Evolutionary conservation across 2,888 invertebrate species (phyloP).

Genomic region (Phymatocera aterrima): DNA sequence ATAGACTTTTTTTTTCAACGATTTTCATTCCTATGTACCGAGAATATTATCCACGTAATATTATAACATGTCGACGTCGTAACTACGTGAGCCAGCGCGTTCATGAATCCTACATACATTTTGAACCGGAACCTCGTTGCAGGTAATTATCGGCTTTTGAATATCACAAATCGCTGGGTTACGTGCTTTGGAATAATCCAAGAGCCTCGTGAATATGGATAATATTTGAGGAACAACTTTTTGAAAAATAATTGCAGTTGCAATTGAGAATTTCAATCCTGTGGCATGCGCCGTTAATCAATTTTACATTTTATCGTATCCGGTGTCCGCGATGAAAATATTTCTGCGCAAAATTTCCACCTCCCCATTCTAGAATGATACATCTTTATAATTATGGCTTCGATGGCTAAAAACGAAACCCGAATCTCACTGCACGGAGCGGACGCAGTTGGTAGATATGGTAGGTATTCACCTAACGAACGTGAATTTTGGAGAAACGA

Average conservation of each 20-base stretch:
- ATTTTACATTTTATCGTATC: too few relatives aligned
- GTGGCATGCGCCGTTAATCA: too few relatives aligned
- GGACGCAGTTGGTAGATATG: too few relatives aligned
- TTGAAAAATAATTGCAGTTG: neutral
- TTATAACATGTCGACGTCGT: neutral
- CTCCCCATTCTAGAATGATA: too few relatives aligned
- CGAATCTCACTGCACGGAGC: too few relatives aligned
- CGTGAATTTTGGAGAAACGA: neutral
- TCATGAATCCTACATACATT: neutral
- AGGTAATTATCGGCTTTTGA: neutral
- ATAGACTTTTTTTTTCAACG: neutral
- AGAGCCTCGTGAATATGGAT: neutral
- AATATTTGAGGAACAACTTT: neutral
- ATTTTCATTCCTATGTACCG: too few relatives aligned
- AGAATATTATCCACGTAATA: conserved; percentile 62
- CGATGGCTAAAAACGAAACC: too few relatives aligned
- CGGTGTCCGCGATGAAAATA: too few relatives aligned
- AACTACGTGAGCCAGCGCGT: conserved; percentile 43
- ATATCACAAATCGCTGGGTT: neutral
- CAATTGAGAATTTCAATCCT: too few relatives aligned
- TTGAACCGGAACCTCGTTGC: neutral
- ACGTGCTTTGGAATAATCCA: neutral
- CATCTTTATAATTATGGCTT: too few relatives aligned
- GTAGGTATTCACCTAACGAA: too few relatives aligned
- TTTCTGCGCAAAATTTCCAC: too few relatives aligned